Percentiles rank a stretch among this genome's conserved stretches.
These are phyloP conservation scores for Mola mola DNA, from an alignment of 2,113 vertebrate species.

Conservation along the genomic window DNA sequence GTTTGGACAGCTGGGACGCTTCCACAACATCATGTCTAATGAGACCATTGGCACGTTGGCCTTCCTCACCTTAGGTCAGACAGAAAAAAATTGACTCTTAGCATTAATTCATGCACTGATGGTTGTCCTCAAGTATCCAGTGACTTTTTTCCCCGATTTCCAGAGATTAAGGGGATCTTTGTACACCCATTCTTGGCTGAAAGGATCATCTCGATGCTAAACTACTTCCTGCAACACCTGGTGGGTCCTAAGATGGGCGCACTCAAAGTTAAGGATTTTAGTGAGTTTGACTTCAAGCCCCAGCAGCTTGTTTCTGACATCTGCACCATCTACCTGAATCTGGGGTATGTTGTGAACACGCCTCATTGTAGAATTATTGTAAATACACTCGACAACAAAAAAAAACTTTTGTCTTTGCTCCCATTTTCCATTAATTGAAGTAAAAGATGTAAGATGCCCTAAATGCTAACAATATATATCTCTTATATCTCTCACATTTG, in stretches of 20 bases:
- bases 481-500: too few species aligned
- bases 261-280: slow-evolving; percentile 99
- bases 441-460: too few species aligned
- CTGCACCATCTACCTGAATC: slow-evolving; percentile 97
- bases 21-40: slow-evolving; percentile 99
- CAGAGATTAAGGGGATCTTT: slow-evolving; percentile 95
- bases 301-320: slow-evolving; percentile 98
- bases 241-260: slow-evolving; percentile 99
- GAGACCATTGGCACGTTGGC: slow-evolving; percentile 97
- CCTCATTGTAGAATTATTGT: neutral
- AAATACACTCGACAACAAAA: too few species aligned
- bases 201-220: slow-evolving; percentile 98
- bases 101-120: slow-evolving; percentile 1
- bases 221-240: slow-evolving; percentile 97
- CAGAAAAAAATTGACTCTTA: neutral
- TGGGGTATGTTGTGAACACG: slow-evolving; percentile 84
- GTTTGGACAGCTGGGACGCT: slow-evolving; percentile 96
- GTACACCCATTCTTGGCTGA: slow-evolving; percentile 96
- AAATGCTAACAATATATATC: too few species aligned
- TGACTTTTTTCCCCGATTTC: slow-evolving; percentile 5
- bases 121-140: neutral
- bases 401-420: too few species aligned
- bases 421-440: too few species aligned
- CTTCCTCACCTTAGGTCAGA: slow-evolving; percentile 95
- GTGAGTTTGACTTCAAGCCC: slow-evolving; percentile 98